phyloP scores from a whole-genome alignment of 1,140 invertebrate species.

The Aradophagus sp. region DNA sequence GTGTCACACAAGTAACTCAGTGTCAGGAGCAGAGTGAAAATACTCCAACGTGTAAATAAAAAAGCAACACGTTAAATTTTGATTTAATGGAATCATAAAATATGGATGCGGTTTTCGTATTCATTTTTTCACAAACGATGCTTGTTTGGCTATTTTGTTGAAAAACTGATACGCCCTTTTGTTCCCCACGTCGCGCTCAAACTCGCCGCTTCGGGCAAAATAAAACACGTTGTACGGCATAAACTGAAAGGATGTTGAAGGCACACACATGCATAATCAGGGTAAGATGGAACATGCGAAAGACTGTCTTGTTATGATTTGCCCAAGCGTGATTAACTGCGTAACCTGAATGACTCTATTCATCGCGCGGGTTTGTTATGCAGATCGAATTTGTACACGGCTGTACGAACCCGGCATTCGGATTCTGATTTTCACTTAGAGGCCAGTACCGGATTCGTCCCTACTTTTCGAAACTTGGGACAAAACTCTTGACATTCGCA shows the following conservation, averaged over 20 bases:
- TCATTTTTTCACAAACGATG: no score
- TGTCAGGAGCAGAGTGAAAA: no score
- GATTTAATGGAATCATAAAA: no score
- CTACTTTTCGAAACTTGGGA: slow-evolving; percentile 12
- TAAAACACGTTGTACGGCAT: slow-evolving; percentile 31
- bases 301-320: slow-evolving; percentile 57
- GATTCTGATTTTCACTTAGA: slow-evolving; percentile 56
- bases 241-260: slow-evolving; percentile 37
- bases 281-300: slow-evolving; percentile 48
- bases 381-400: slow-evolving; percentile 55
- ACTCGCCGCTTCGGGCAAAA: slow-evolving; percentile 14
- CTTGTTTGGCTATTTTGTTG: no score
- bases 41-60: no score
- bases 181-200: slow-evolving; percentile 11
- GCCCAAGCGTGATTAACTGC: slow-evolving; percentile 59
- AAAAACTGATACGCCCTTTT: slow-evolving; percentile 22
- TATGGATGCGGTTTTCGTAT: no score
- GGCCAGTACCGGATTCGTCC: slow-evolving; percentile 10
- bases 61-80: no score
- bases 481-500: slow-evolving; percentile 5
- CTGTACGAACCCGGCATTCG: slow-evolving; percentile 35
- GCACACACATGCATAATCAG: slow-evolving; percentile 45
- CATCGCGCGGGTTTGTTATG: slow-evolving; percentile 57
- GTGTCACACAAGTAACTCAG: no score
- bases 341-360: slow-evolving; percentile 60